Evolutionary conservation across 2,888 invertebrate genomes (phyloP).

Genomic region (Myathropa florea): DNA sequence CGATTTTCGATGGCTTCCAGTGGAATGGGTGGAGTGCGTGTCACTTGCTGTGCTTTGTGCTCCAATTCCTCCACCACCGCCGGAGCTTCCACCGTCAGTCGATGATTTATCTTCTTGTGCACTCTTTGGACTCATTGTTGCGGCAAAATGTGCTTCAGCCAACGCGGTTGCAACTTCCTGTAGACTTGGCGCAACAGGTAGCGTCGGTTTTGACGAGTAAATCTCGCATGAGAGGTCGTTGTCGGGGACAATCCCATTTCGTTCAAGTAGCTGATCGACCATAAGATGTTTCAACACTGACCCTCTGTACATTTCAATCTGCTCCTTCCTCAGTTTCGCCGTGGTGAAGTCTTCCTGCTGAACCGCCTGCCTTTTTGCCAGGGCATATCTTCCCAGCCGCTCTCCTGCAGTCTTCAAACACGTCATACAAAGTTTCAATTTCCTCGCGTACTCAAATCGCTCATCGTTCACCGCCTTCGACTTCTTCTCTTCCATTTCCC

Average conservation of each 20-base stretch:
- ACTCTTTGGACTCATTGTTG: slow-evolving; percentile 76
- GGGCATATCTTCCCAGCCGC: slow-evolving; percentile 92
- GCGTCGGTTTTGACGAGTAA: slow-evolving; percentile 78
- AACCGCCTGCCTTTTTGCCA: slow-evolving; percentile 95
- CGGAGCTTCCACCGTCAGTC: slow-evolving; percentile 75
- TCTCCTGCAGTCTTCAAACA: slow-evolving; percentile 93
- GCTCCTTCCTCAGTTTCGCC: slow-evolving; percentile 92
- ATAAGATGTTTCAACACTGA: slow-evolving; percentile 88
- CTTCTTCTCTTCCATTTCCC: slow-evolving; percentile 93
- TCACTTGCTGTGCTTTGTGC: slow-evolving; percentile 68
- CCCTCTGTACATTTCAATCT: slow-evolving; percentile 91
- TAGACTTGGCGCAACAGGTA: slow-evolving; percentile 79
- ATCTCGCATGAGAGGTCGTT: slow-evolving; percentile 79
- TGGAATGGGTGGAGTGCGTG: slow-evolving; percentile 72
- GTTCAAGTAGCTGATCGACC: slow-evolving; percentile 90
- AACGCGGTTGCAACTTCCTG: slow-evolving; percentile 80
- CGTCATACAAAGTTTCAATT: slow-evolving; percentile 91
- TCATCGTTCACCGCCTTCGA: slow-evolving; percentile 93
- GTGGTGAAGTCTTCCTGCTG: slow-evolving; percentile 95
- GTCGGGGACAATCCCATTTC: slow-evolving; percentile 82
- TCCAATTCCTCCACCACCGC: slow-evolving; percentile 62
- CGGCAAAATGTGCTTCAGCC: slow-evolving; percentile 76
- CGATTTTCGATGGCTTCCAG: slow-evolving; percentile 75
- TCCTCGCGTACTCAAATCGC: slow-evolving; percentile 95
- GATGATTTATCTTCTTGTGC: slow-evolving; percentile 77